Evolutionary conservation across 2,113 vertebrate genomes (phyloP).

Genomic region (Pygoscelis antarcticus): DNA sequence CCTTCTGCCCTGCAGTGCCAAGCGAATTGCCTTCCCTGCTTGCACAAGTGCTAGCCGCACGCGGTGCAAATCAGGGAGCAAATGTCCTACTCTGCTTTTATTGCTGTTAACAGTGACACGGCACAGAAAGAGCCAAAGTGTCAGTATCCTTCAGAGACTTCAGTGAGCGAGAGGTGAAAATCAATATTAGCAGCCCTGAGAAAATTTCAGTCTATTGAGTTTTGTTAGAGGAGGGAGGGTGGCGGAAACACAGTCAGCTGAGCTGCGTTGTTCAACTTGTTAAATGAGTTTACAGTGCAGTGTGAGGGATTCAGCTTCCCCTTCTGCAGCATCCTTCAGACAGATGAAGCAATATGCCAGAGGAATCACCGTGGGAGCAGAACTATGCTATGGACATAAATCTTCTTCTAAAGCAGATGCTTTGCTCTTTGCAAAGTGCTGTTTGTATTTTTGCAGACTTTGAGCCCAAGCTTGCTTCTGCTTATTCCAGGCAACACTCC

Average conservation of each 20-base stretch:
- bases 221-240: not conserved
- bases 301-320: not conserved
- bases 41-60: not conserved
- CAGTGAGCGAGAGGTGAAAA: not conserved
- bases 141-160: not conserved
- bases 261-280: not conserved
- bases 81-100: fast-evolving
- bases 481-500: not conserved
- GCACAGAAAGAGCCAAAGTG: not conserved
- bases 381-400: not conserved
- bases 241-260: not conserved
- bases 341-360: not conserved
- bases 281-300: not conserved
- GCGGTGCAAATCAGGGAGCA: not conserved
- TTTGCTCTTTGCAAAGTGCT: not conserved
- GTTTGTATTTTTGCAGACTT: not conserved
- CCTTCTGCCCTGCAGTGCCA: not conserved
- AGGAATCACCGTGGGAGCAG: not conserved
- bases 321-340: not conserved
- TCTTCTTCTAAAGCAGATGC: not conserved
- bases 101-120: not conserved
- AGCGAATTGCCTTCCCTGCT: not conserved
- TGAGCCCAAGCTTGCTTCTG: not conserved
- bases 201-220: not conserved
- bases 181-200: not conserved